Evolutionary conservation across 1,140 invertebrate species (phyloP).

Genomic region (Alviniconcha marisindica): DNA sequence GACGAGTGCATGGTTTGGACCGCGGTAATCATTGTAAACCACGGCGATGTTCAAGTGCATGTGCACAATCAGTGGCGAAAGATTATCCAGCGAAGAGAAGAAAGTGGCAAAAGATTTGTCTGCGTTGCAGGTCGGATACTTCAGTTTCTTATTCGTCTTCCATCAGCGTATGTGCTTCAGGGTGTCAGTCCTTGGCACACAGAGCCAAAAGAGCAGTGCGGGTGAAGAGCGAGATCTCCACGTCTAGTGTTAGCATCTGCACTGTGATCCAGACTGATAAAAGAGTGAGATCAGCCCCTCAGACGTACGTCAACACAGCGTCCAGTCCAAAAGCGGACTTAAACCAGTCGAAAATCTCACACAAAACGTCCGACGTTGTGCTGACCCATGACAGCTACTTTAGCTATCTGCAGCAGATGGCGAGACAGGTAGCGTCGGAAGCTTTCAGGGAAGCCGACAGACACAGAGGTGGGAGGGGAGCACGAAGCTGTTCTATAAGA

Average conservation of each 20-base stretch:
- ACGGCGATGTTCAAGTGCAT: background rate
- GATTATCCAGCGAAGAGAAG: background rate
- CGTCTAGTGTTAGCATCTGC: too few relatives aligned
- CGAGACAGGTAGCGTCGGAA: slow-evolving; percentile 1
- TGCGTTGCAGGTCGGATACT: background rate
- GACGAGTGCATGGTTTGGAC: background rate
- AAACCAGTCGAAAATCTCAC: background rate
- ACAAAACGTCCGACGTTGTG: background rate
- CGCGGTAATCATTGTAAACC: background rate
- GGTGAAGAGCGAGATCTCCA: too few relatives aligned
- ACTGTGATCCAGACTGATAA: too few relatives aligned
- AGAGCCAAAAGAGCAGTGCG: too few relatives aligned
- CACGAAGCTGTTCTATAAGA: too few relatives aligned
- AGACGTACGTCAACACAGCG: too few relatives aligned
- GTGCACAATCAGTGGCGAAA: background rate
- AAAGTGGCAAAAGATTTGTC: background rate
- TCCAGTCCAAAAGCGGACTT: background rate
- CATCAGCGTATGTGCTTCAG: too few relatives aligned
- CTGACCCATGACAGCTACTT: background rate
- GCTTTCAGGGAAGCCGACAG: background rate
- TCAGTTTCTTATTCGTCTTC: background rate
- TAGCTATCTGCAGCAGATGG: background rate
- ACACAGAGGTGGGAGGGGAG: background rate
- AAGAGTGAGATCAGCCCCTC: background rate
- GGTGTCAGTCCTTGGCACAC: too few relatives aligned